Evolutionary conservation across 2,888 invertebrate species (phyloP).

Genomic region (Agrotis exclamationis): DNA sequence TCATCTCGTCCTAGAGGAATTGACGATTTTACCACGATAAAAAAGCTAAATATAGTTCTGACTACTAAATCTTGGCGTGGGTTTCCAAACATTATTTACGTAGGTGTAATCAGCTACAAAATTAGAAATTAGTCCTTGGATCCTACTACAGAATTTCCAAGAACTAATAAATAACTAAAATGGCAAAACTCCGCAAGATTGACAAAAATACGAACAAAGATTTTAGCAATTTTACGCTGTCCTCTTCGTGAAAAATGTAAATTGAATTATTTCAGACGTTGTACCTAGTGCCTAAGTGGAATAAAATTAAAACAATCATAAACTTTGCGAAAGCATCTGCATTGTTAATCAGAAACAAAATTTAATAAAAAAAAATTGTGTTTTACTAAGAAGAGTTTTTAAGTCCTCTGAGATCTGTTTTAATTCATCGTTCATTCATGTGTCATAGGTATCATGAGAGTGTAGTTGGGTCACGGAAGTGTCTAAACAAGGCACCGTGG

Average conservation of each 20-base stretch:
- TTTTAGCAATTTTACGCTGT: conserved; percentile 31
- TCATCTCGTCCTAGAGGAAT: too few species aligned
- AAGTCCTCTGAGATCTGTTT: conserved; percentile 21
- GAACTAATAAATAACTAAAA: conserved; percentile 9
- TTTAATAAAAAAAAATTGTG: conserved; percentile 51
- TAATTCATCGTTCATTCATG: conserved; percentile 25
- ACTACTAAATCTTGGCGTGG: background rate
- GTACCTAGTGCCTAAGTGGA: conserved; percentile 51
- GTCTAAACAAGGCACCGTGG: too few species aligned
- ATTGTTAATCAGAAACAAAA: conserved; percentile 58
- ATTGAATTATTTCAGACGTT: conserved; percentile 56
- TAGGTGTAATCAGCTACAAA: background rate
- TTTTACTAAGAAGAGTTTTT: conserved; percentile 16
- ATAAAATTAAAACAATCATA: conserved; percentile 67
- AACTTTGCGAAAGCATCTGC: conserved; percentile 54
- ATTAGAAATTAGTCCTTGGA: background rate
- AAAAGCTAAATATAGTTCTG: background rate
- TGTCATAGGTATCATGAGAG: conserved; percentile 13
- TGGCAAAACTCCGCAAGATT: conserved; percentile 1
- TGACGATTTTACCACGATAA: too few species aligned
- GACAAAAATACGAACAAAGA: conserved; percentile 33
- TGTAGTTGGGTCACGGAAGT: background rate
- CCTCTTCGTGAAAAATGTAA: conserved; percentile 45
- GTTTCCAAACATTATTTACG: background rate
- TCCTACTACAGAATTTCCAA: background rate